A percentile compares a stretch with the other conserved stretches of the same genome.
Evolutionary conservation across 2,888 invertebrate genomes (phyloP).

Genomic region (Drosophila lutescens): DNA sequence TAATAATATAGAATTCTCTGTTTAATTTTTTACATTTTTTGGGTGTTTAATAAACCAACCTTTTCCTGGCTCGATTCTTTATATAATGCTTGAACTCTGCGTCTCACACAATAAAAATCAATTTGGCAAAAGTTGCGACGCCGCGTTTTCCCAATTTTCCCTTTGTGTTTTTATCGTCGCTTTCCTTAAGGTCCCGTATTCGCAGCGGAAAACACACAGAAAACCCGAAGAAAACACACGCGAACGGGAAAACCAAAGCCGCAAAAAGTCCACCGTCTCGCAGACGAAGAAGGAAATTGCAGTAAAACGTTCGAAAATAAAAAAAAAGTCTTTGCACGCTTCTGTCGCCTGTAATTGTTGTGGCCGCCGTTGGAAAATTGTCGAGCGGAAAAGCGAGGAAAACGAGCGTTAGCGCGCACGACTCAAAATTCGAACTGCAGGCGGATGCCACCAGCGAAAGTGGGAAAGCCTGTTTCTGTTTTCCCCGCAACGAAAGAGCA

Average conservation of each 20-base stretch:
- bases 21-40: background rate
- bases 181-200: slow-evolving; percentile 40
- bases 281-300: slow-evolving; percentile 33
- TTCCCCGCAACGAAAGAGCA: slow-evolving; percentile 29
- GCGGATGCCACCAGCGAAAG: slow-evolving; percentile 61
- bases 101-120: slow-evolving; percentile 73
- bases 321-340: slow-evolving; percentile 64
- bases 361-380: slow-evolving; percentile 55
- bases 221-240: slow-evolving; percentile 35
- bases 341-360: slow-evolving; percentile 60
- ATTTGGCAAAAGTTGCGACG: slow-evolving; percentile 68
- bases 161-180: slow-evolving; percentile 43
- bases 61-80: slow-evolving; percentile 22
- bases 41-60: slow-evolving; percentile 4
- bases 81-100: slow-evolving; percentile 42
- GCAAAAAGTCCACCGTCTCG: slow-evolving; percentile 25
- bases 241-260: slow-evolving; percentile 38
- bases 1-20: background rate
- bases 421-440: slow-evolving; percentile 80
- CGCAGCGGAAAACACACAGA: slow-evolving; percentile 28
- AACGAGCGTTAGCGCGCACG: slow-evolving; percentile 80
- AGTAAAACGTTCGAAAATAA: slow-evolving; percentile 48
- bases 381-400: slow-evolving; percentile 63
- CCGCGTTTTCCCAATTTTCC: slow-evolving; percentile 47
- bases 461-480: slow-evolving; percentile 56